A percentile compares a stretch with the other conserved stretches of the same genome.
Evolutionary conservation across 2,113 vertebrate genomes (phyloP).

Genomic region (Sinocyclocheilus maitianheensis): DNA sequence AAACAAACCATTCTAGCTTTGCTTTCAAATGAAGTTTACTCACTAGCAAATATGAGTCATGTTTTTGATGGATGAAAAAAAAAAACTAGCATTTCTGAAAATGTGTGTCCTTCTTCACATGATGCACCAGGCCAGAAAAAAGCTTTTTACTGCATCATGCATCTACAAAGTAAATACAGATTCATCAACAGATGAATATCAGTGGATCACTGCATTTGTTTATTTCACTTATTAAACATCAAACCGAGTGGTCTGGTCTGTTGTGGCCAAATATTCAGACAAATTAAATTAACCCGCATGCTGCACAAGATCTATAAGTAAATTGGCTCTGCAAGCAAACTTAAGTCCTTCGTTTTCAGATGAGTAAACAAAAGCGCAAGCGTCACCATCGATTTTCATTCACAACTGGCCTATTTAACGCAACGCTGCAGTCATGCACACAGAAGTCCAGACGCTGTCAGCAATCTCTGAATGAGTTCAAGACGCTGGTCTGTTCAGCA

Average conservation of each 20-base stretch:
- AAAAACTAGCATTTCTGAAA: not conserved
- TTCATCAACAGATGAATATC: not conserved
- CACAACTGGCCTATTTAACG: constrained; percentile 44
- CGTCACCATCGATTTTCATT: not conserved
- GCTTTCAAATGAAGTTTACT: not conserved
- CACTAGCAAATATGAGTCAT: not conserved
- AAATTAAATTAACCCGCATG: not conserved
- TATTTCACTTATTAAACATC: not conserved
- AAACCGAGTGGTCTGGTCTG: not conserved
- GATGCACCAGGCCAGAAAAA: not conserved
- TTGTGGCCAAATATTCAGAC: not conserved
- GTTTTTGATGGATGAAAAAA: not conserved
- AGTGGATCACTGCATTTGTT: not conserved
- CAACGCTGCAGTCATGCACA: constrained; percentile 34
- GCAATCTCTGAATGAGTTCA: not conserved
- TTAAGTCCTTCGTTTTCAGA: constrained; percentile 29
- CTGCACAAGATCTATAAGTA: not conserved
- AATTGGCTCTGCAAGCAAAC: constrained; percentile 19
- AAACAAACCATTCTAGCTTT: not conserved
- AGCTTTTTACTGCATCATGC: not conserved
- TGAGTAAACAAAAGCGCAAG: constrained; percentile 20
- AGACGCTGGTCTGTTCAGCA: constrained; percentile 1
- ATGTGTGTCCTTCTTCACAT: not conserved
- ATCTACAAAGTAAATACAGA: not conserved
- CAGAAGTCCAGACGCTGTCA: constrained; percentile 5